Evolutionary conservation across 2,113 vertebrate genomes (phyloP), one percentile per base, ranked within the genome.

Genomic region (Megalops atlanticus): DNA sequence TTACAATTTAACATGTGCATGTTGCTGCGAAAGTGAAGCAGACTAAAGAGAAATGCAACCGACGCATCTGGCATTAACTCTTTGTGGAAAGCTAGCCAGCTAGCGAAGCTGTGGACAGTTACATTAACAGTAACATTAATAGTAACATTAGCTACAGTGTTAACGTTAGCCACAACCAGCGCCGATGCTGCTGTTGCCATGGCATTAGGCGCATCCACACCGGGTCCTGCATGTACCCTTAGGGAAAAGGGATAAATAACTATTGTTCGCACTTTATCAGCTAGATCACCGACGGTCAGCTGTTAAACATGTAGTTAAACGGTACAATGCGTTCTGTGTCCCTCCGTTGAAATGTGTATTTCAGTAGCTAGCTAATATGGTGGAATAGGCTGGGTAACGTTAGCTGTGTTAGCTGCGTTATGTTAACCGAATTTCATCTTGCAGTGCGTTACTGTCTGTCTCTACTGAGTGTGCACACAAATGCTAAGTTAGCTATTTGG

Each of bases 191-290:
- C 54, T 54, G 77, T 73, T 83, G 82, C 80, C n/a, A n/a, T 83
- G 82, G 77, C 58, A 83, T 76, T 79, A 76, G 77, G 80, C 71
- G 80, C 82, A 71, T 77, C n/a, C 77, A 4, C 72, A 52, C 54
- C 31, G 80, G 38, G 12, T 58, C 15, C 68, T 33, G 33, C 18
- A 38, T 68, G 31, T 47, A 35, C 15, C 33, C 27, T 27, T 71
- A 31, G 36, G 69, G 16, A 15, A 70, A 70, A 27, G 41, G 36
- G 6, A 71, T 21, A 24, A 45, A 3, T 45, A 6, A 0, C 15
- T 52, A 35, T 76, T 49, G 27, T 76, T 14, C 3, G 41, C 27
- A 49, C 27, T 76, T 74, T 41, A 41, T 41, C 16, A 14, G 7
- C 10, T 1, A 24, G 1, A 27, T 31, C 58, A n/a, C 58, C 31